These are phyloP conservation scores for Mythimna impura DNA, from an alignment of 2,888 invertebrate species.

Conservation along the genomic window DNA sequence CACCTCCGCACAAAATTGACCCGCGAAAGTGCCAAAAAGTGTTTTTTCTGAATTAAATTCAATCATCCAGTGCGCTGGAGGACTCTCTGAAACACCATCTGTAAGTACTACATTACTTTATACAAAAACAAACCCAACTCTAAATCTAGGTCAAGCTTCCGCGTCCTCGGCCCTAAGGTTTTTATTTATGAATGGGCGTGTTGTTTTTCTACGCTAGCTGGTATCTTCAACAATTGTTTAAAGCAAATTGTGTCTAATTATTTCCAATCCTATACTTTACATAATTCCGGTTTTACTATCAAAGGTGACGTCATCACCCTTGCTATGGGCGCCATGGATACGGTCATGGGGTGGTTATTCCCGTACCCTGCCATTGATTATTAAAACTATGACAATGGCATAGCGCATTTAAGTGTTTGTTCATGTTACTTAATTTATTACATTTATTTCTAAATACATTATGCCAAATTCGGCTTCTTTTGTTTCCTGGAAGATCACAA, in stretches of 20 bases:
- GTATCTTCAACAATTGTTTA: conserved; percentile 57
- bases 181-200: conserved; percentile 84
- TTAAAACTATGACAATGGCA: conserved; percentile 36
- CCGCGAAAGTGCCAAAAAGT: conserved; percentile 77
- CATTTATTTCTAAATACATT: not conserved
- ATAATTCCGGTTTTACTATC: conserved; percentile 40
- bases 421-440: not conserved
- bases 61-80: conserved; percentile 78
- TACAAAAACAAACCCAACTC: conserved; percentile 62
- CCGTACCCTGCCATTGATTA: conserved; percentile 65
- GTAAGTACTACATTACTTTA: conserved; percentile 77
- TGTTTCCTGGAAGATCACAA: not conserved
- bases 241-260: conserved; percentile 42
- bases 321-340: conserved; percentile 68
- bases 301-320: conserved; percentile 70
- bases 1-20: conserved; percentile 65
- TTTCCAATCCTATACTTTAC: conserved; percentile 41
- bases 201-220: conserved; percentile 71
- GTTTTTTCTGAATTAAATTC: conserved; percentile 67
- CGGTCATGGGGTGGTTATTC: conserved; percentile 67
- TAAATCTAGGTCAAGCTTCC: conserved; percentile 87
- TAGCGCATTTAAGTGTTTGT: conserved; percentile 16
- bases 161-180: conserved; percentile 83
- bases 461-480: not conserved
- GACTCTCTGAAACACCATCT: conserved; percentile 81